Evolutionary conservation across 2,888 invertebrate genomes (phyloP).

Genomic region (Chorisops tibialis): DNA sequence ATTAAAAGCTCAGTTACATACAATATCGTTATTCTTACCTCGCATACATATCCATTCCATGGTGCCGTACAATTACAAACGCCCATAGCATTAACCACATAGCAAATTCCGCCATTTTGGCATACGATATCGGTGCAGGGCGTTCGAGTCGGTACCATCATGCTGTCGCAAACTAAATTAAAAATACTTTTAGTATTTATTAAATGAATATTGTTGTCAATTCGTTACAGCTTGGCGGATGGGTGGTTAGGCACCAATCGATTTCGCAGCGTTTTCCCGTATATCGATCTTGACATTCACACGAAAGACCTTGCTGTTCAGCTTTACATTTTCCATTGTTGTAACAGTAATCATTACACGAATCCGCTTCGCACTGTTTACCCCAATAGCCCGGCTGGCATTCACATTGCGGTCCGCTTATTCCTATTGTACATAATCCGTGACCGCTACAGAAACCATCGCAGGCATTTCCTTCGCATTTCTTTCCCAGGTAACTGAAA

Average conservation of each 20-base stretch:
- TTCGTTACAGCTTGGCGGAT: conserved; percentile 45
- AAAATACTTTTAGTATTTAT: background rate
- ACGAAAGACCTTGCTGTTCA: conserved; percentile 41
- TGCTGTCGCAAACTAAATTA: conserved; percentile 43
- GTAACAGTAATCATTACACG: conserved; percentile 55
- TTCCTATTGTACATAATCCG: conserved; percentile 51
- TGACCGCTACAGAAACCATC: conserved; percentile 57
- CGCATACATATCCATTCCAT: conserved; percentile 59
- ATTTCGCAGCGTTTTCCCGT: conserved; percentile 56
- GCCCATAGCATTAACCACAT: conserved; percentile 50
- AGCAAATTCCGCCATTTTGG: conserved; percentile 58
- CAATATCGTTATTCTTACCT: conserved; percentile 42
- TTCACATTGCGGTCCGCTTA: conserved; percentile 46
- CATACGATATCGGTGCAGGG: conserved; percentile 53
- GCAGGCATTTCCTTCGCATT: conserved; percentile 61
- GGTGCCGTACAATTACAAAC: conserved; percentile 58
- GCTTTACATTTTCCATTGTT: conserved; percentile 52
- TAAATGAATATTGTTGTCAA: background rate
- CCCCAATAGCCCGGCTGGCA: conserved; percentile 47
- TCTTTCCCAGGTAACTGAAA: conserved; percentile 53
- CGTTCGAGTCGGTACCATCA: conserved; percentile 43
- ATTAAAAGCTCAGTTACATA: background rate
- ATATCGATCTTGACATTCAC: conserved; percentile 53
- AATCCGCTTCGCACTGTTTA: conserved; percentile 55
- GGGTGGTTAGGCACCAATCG: conserved; percentile 53